phyloP scores from a whole-genome alignment of 92 coral and sea anemone genomes.

The Siderastrea radians region DNA sequence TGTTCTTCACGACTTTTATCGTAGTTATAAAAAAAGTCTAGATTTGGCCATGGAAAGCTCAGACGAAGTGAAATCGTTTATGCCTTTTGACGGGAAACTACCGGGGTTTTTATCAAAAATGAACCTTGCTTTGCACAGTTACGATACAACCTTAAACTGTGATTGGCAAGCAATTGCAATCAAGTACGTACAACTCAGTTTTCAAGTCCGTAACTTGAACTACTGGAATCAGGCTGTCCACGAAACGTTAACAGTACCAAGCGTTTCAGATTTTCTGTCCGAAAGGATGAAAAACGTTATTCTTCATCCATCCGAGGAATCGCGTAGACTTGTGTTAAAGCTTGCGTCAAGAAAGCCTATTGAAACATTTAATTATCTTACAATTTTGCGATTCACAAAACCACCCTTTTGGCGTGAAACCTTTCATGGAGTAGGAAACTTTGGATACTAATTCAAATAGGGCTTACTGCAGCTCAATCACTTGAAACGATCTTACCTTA shows the following conservation, averaged over 20 bases:
- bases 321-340: conserved; percentile 30
- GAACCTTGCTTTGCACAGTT: conserved; percentile 13
- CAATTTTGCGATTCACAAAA: conserved; percentile 23
- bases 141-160: conserved; percentile 26
- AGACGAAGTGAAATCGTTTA: conserved; percentile 1
- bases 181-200: conserved; percentile 54
- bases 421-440: neutral
- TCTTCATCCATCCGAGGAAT: conserved; percentile 39
- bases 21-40: neutral
- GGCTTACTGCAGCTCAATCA: too few species aligned
- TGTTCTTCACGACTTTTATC: neutral
- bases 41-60: conserved; percentile 6
- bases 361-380: conserved; percentile 19
- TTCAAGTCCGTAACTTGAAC: conserved; percentile 33
- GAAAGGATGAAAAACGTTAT: conserved; percentile 25
- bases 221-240: conserved; percentile 39
- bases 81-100: neutral
- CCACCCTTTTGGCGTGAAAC: conserved; percentile 50
- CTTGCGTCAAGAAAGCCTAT: conserved; percentile 9
- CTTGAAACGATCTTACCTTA: too few species aligned
- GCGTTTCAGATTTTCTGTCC: conserved; percentile 46
- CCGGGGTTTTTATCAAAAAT: conserved; percentile 16
- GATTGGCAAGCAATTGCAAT: conserved; percentile 51
- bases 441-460: neutral
- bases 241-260: conserved; percentile 35